Conservation (phyloP, 2,888 invertebrate species). For the Cordilura impudica region DNA sequence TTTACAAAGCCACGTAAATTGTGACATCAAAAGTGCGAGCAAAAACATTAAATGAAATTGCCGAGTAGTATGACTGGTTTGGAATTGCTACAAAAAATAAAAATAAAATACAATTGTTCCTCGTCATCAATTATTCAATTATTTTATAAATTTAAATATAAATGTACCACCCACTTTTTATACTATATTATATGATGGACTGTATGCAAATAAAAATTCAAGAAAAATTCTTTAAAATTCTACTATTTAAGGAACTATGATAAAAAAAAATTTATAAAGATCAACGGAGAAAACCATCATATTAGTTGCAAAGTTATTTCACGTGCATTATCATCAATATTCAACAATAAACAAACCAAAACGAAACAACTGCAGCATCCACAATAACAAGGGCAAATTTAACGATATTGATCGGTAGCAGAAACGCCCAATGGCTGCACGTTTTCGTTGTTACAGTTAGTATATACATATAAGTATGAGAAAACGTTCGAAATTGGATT, state of each 20-base stretch:
- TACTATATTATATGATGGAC: no score
- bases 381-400: conserved; percentile 9
- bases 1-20: conserved; percentile 49
- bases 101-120: not conserved
- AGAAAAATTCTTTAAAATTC: no score
- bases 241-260: not conserved
- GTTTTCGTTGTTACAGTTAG: conserved; percentile 45
- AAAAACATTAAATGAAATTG: conserved; percentile 49
- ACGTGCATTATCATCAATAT: conserved; percentile 41
- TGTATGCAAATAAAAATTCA: no score
- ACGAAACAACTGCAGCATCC: not conserved
- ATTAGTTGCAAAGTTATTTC: conserved; percentile 27
- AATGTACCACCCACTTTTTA: no score
- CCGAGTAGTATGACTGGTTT: conserved; percentile 49
- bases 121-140: not conserved
- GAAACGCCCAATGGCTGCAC: conserved; percentile 45
- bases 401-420: conserved; percentile 39
- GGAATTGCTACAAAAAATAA: conserved; percentile 18
- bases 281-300: conserved; percentile 3
- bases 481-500: conserved; percentile 26
- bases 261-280: conserved; percentile 12
- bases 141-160: no score
- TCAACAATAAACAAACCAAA: not conserved
- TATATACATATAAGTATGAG: not conserved
- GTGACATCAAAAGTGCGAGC: conserved; percentile 51